Evolutionary conservation across 2,113 vertebrate species (phyloP).

Genomic region (Leiothrix lutea): DNA sequence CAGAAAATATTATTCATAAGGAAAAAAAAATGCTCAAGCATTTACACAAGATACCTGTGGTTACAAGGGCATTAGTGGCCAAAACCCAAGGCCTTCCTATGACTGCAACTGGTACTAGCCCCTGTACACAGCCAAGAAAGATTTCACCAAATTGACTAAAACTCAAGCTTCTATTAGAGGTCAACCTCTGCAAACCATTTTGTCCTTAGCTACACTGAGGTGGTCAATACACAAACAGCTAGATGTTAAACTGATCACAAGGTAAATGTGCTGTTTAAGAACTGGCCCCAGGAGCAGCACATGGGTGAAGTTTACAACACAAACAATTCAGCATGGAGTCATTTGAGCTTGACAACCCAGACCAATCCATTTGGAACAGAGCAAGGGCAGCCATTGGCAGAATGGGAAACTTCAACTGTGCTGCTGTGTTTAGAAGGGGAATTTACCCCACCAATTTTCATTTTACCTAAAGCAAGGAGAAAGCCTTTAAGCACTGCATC

Average conservation of each 20-base stretch:
- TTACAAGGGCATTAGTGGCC: neutral
- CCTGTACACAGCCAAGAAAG: neutral
- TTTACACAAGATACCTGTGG: neutral
- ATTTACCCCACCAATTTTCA: neutral
- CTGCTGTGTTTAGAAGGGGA: neutral
- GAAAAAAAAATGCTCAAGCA: neutral
- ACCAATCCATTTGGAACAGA: neutral
- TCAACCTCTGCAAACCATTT: neutral
- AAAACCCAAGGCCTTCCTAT: neutral
- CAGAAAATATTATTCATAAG: neutral
- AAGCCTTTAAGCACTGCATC: neutral
- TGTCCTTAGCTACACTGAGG: neutral
- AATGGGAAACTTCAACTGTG: neutral
- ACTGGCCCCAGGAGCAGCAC: neutral
- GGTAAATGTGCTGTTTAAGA: neutral
- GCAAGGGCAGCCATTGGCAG: neutral
- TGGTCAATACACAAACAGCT: neutral
- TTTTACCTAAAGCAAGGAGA: neutral
- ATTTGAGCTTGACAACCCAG: neutral
- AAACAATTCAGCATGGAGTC: neutral
- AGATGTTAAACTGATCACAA: neutral
- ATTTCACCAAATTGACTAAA: neutral
- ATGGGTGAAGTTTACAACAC: rapidly evolving
- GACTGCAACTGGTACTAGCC: no score
- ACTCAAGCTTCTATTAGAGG: neutral